These are phyloP conservation scores for Alviniconcha marisindica DNA, from an alignment of 1,140 invertebrate species.

Conservation along the genomic window DNA sequence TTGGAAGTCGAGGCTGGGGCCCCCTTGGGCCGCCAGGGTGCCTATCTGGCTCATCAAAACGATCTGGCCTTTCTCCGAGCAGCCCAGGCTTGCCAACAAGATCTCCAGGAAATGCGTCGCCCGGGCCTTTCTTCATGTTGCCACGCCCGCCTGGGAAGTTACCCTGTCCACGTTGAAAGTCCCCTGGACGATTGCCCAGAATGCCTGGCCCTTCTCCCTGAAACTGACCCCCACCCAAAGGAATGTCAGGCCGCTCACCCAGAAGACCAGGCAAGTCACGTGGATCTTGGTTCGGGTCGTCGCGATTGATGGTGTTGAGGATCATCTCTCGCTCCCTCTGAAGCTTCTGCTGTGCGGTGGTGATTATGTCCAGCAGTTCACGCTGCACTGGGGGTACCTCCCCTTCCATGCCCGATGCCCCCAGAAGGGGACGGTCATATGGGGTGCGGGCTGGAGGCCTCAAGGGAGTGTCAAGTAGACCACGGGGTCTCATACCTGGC, in stretches of 20 bases:
- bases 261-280: slow-evolving; percentile 23
- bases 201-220: not conserved
- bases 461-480: not conserved
- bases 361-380: not conserved
- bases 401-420: not conserved
- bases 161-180: not conserved
- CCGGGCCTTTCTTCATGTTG: not conserved
- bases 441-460: not conserved
- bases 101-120: not conserved
- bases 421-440: not conserved
- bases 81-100: not conserved
- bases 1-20: not conserved
- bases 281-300: not conserved
- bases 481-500: not conserved
- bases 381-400: not conserved
- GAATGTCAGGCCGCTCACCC: slow-evolving; percentile 6
- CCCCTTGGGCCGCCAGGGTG: not conserved
- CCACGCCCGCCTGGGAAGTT: not conserved
- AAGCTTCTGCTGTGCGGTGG: not conserved
- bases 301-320: not conserved
- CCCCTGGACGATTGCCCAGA: too few relatives aligned
- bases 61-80: not conserved
- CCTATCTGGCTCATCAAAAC: not conserved
- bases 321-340: slow-evolving; percentile 18
- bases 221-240: slow-evolving; percentile 12